These are phyloP conservation scores for Dufourea novaeangliae DNA, from an alignment of 1,140 invertebrate genomes.

Conservation along the genomic window DNA sequence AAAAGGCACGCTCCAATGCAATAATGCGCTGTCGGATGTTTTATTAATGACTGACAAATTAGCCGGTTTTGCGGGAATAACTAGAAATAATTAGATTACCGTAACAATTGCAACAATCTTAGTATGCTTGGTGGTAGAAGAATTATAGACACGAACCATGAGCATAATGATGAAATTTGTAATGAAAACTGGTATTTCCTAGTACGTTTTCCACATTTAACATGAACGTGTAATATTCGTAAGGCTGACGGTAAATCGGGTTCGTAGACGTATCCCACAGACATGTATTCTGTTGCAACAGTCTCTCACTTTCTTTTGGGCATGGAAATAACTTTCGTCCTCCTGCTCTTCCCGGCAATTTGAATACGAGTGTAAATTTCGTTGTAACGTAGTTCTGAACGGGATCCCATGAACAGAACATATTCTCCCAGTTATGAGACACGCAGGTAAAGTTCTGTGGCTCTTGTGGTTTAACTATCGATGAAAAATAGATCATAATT, in stretches of 20 bases:
- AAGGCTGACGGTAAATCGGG: slow-evolving; percentile 84
- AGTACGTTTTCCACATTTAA: slow-evolving; percentile 83
- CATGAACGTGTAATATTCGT: slow-evolving; percentile 82
- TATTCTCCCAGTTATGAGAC: slow-evolving; percentile 85
- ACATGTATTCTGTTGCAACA: slow-evolving; percentile 72
- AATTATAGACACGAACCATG: slow-evolving; percentile 76
- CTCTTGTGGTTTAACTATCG: slow-evolving; percentile 79
- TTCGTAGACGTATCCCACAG: slow-evolving; percentile 82
- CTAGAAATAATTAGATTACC: slow-evolving; percentile 70
- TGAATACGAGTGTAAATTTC: slow-evolving; percentile 82
- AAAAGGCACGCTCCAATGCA: slow-evolving; percentile 84
- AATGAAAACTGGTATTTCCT: slow-evolving; percentile 79
- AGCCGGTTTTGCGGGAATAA: slow-evolving; percentile 83
- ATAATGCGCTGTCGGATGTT: slow-evolving; percentile 82
- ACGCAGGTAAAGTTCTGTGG: slow-evolving; percentile 85
- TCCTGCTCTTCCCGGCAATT: slow-evolving; percentile 75
- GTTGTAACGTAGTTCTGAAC: slow-evolving; percentile 82
- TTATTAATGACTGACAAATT: slow-evolving; percentile 82
- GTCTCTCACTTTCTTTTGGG: slow-evolving; percentile 62
- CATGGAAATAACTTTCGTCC: slow-evolving; percentile 72
- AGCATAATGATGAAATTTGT: slow-evolving; percentile 84
- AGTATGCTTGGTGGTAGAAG: not conserved
- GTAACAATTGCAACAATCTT: not conserved
- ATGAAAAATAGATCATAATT: slow-evolving; percentile 18
- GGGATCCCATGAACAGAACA: slow-evolving; percentile 85